Conservation (phyloP, 2,797 vertebrate genomes). For the Synaphobranchus kaupii region DNA sequence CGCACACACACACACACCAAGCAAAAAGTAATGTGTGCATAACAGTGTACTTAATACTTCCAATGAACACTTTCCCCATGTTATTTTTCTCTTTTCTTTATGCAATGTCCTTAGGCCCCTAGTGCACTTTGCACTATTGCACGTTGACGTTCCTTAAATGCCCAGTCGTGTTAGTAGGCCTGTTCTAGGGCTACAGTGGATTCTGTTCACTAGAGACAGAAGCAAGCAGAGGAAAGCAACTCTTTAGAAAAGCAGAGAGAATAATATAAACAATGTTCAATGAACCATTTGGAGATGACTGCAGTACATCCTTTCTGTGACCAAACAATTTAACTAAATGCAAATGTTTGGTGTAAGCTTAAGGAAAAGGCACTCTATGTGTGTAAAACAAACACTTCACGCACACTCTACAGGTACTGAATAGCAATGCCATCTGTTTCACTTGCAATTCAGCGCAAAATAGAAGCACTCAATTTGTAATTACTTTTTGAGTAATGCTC, state of each 20-base stretch:
- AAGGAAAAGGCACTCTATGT: neutral
- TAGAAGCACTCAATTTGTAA: neutral
- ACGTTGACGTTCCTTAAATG: too few relatives aligned
- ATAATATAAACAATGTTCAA: neutral
- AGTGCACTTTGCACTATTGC: too few relatives aligned
- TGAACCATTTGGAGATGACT: neutral
- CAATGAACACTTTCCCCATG: neutral
- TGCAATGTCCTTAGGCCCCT: neutral
- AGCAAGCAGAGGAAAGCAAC: neutral
- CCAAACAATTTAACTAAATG: neutral
- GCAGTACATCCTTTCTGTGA: neutral
- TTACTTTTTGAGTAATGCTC: neutral
- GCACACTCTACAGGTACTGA: neutral
- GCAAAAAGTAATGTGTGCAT: neutral
- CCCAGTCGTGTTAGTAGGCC: too few relatives aligned
- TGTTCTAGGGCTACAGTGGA: neutral
- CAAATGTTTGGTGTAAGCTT: neutral
- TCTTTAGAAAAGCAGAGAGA: neutral
- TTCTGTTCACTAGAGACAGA: neutral
- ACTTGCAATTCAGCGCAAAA: neutral
- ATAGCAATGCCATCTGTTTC: neutral
- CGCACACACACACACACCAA: neutral
- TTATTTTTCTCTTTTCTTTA: neutral
- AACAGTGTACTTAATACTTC: neutral
- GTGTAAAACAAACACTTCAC: neutral